These are phyloP conservation scores for Antheraea yamamai DNA, from an alignment of 2,888 invertebrate species.

Conservation along the genomic window DNA sequence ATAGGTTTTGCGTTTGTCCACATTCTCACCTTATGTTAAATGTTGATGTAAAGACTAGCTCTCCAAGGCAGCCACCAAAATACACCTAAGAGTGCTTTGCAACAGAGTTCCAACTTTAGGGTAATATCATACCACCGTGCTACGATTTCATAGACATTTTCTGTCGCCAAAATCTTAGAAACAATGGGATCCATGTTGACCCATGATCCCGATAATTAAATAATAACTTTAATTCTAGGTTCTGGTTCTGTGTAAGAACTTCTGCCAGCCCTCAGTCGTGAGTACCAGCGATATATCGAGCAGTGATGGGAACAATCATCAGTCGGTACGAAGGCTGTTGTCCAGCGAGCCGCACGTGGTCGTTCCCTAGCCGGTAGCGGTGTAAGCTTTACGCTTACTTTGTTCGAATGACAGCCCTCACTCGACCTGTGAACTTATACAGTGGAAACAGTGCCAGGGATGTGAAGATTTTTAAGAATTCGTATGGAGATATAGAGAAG, in stretches of 20 bases:
- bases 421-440: background rate
- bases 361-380: constrained; percentile 68
- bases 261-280: constrained; percentile 69
- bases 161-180: background rate
- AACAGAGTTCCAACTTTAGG: background rate
- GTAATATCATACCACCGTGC: background rate
- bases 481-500: background rate
- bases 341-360: constrained; percentile 62
- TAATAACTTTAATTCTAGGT: constrained; percentile 44
- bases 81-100: background rate
- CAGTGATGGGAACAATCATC: constrained; percentile 76
- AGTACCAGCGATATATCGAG: constrained; percentile 77
- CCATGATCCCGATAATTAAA: background rate
- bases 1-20: background rate
- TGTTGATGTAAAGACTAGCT: background rate
- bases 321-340: constrained; percentile 70
- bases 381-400: constrained; percentile 57
- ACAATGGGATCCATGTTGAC: background rate
- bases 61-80: too few species aligned
- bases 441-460: constrained; percentile 7
- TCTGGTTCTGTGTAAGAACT: constrained; percentile 76
- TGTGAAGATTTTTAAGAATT: background rate
- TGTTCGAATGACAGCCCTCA: background rate
- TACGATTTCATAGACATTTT: background rate
- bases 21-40: background rate